A percentile compares a stretch with the other conserved stretches of the same genome.
Conservation (phyloP, 1,140 invertebrate species). For the Paracyclopina nana region DNA sequence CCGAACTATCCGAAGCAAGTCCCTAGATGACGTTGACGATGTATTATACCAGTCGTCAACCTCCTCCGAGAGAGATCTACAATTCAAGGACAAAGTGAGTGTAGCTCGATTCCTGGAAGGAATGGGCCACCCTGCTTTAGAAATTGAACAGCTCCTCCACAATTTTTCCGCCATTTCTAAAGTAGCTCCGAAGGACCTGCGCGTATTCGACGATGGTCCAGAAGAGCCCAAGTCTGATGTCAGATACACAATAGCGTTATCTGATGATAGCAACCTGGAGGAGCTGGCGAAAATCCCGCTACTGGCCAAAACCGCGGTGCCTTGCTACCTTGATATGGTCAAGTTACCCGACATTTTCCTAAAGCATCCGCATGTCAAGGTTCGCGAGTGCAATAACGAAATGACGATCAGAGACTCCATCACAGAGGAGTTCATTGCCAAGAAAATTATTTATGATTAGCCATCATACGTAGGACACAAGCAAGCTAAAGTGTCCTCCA, state of each 20-base stretch:
- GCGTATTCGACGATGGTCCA: no score
- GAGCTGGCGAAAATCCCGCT: background rate
- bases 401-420: slow-evolving; percentile 3
- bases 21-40: background rate
- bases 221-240: no score
- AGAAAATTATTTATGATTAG: slow-evolving; percentile 10
- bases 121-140: slow-evolving; percentile 7
- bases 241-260: no score
- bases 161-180: no score
- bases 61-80: background rate
- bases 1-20: background rate
- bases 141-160: background rate
- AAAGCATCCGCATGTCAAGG: background rate
- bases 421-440: slow-evolving; percentile 11
- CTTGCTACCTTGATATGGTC: background rate
- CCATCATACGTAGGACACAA: no score
- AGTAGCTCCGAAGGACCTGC: no score
- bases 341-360: background rate
- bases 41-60: no score
- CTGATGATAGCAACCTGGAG: background rate
- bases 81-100: background rate
- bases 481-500: no score
- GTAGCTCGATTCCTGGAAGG: slow-evolving; percentile 1
- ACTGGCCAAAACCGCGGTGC: background rate
- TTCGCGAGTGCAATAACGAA: slow-evolving; percentile 4